Percentiles rank a stretch among this genome's conserved stretches.
Evolutionary conservation across 2,113 vertebrate genomes (phyloP).

Genomic region (Danio rerio): GRCz12tu NC_133200.1:14460501-14461000

Average conservation of each 20-base stretch:
- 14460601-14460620: slow-evolving; percentile 80
- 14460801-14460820: background rate
- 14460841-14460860: too few species aligned
- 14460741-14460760: background rate
- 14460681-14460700: background rate
- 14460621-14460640: slow-evolving; percentile 76
- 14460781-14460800: background rate
- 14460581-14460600: slow-evolving; percentile 72
- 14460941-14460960: too few species aligned
- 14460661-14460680: slow-evolving; percentile 68
- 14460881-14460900: too few species aligned
- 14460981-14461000: too few species aligned
- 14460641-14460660: slow-evolving; percentile 75
- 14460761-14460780: background rate
- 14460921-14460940: too few species aligned
- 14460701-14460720: background rate
- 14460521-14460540: background rate
- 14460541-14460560: slow-evolving; percentile 72
- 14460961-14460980: too few species aligned
- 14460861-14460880: too few species aligned
- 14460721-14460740: background rate
- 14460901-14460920: too few species aligned
- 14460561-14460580: slow-evolving; percentile 78
- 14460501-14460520: background rate
- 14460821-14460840: too few species aligned